These are phyloP conservation scores for Erinaceus europaeus DNA, from an alignment of 2,113 vertebrate genomes.

Conservation along the genomic window DNA sequence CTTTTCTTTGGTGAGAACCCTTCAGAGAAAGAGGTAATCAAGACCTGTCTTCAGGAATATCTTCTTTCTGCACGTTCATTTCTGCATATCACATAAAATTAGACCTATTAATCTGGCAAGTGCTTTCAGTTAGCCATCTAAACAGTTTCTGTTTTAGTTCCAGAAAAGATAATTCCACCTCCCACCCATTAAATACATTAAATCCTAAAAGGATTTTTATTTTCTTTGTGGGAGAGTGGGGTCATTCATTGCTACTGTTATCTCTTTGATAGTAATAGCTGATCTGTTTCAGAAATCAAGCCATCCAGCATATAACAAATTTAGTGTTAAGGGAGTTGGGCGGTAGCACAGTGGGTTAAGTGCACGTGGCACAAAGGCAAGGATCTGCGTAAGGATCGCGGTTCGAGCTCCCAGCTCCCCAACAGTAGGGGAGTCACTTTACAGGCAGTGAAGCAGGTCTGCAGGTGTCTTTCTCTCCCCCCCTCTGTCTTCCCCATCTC, in stretches of 20 bases:
- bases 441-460: too few relatives aligned
- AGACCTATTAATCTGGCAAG: conserved; percentile 2
- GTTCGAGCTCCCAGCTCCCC: too few relatives aligned
- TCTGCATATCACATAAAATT: conserved; percentile 26
- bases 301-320: not conserved
- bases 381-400: too few relatives aligned
- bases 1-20: conserved; percentile 1
- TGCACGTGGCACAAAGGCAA: too few relatives aligned
- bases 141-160: conserved; percentile 44
- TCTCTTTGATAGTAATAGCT: conserved; percentile 24
- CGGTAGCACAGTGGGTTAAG: too few relatives aligned
- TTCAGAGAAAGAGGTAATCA: not conserved
- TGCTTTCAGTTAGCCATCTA: conserved; percentile 43
- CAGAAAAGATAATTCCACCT: conserved; percentile 8
- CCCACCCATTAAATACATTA: not conserved
- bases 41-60: conserved; percentile 35
- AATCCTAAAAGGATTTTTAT: not conserved
- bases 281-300: conserved; percentile 38
- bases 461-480: too few relatives aligned
- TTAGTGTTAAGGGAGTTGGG: too few relatives aligned
- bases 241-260: not conserved
- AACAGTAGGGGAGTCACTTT: too few relatives aligned
- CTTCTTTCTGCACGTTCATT: conserved; percentile 26
- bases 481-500: too few relatives aligned
- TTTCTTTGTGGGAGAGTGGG: not conserved